Conservation (phyloP, 2,797 vertebrate genomes). For the Chelidonichthys spinosus region DNA sequence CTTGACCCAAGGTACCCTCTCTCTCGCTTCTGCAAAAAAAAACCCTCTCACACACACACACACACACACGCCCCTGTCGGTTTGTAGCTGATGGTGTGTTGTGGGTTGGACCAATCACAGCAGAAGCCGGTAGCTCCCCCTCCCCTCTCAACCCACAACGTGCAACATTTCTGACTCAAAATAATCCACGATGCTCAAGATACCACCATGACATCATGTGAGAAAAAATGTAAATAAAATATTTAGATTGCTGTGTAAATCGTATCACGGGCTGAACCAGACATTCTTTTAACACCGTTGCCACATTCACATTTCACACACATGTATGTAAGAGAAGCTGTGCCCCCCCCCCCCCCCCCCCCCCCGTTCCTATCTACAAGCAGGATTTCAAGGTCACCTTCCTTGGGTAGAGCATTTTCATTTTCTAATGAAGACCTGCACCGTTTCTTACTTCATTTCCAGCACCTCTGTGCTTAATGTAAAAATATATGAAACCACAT, state of each 20-base stretch:
- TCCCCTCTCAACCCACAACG: neutral
- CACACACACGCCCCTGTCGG: slow-evolving; percentile 49
- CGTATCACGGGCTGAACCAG: neutral
- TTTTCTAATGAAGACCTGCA: too few species aligned
- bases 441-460: too few species aligned
- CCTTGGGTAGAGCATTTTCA: neutral
- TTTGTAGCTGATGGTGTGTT: slow-evolving; percentile 78
- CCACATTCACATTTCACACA: neutral
- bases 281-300: neutral
- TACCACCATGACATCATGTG: slow-evolving; percentile 13
- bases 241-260: neutral
- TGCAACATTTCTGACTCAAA: slow-evolving; percentile 28
- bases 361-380: neutral
- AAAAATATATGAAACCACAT: neutral
- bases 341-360: too few species aligned
- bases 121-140: slow-evolving; percentile 7
- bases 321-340: neutral
- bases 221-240: slow-evolving; percentile 10
- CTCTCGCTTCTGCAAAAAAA: slow-evolving; percentile 1
- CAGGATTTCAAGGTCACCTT: slow-evolving; percentile 34
- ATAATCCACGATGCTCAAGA: slow-evolving; percentile 19
- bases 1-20: slow-evolving; percentile 60
- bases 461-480: neutral
- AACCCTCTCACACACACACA: slow-evolving; percentile 7
- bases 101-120: slow-evolving; percentile 74